Base-by-base conservation (phyloP, 2,888 invertebrate species). In the Phlogophora meticulosa region DNA sequence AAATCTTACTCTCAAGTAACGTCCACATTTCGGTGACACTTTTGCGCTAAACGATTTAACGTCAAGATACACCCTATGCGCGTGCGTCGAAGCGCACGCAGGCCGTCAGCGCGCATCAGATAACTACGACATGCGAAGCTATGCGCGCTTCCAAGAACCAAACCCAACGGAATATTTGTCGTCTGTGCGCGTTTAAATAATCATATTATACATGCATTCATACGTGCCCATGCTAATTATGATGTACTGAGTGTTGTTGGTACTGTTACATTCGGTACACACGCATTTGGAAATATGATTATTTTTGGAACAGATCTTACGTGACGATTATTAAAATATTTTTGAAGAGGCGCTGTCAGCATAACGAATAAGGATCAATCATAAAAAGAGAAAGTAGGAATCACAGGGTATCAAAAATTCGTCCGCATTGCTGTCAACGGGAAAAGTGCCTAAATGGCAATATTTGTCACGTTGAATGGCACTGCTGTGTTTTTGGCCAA, bases 51-150 rank as follows among this genome's bases (percentile, higher is more conserved):
- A 76, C 82, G 87, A 88, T 89, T 79, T 72, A 83, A 83, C 81
- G 82, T 82, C 75, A 64, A 77, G 85, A 85, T 85, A 83, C 69
- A 70, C 75, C 75, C 74, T 72, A 70, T 77, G 77, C 84, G 86
- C 85, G 86, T 86, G 87, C 85, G 86, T 73, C 60, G 55, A 80
- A 85, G 88, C 87, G 77, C 87, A 88, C 88, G 91, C 91, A 90
- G 83, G 83, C 85, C 81, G 88, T 84, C 82, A 79, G 82, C 85
- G 86, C 82, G 80, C 86, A 92, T 92, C 92, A 84, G 92, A 92
- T 92, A 92, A 85, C 85, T 77, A 74, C 51, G 82, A 86, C 88
- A 87, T 79, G 84, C 73, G 76, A 65, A 68, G 78, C 76, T 72
- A 70, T 67, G 81, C 69, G 76, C 72, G 80, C 63, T 88, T 88